Conservation (phyloP, 2,113 vertebrate genomes). For the Micromys minutus region DNA sequence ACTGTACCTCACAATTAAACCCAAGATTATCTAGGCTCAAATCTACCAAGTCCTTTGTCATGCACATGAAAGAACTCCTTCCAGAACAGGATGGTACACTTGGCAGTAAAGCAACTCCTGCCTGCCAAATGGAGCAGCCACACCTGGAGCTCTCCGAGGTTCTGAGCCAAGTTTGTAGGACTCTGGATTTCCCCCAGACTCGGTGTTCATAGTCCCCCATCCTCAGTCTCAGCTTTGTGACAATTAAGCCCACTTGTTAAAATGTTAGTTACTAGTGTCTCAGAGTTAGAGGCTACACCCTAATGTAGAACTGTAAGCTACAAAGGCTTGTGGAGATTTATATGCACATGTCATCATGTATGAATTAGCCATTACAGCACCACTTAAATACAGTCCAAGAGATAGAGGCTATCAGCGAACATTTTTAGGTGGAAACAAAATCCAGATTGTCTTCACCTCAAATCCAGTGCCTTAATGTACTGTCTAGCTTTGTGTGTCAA, state of each 20-base stretch:
- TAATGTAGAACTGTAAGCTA: background rate
- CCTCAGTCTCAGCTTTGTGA: background rate
- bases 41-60: constrained; percentile 8
- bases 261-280: background rate
- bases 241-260: background rate
- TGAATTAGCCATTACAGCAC: background rate
- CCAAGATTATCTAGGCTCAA: background rate
- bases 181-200: background rate
- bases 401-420: background rate
- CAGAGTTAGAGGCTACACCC: background rate
- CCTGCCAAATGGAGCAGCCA: background rate
- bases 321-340: background rate
- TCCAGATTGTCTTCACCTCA: constrained; percentile 33
- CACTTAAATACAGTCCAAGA: constrained; percentile 46
- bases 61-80: constrained; percentile 17
- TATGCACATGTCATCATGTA: background rate
- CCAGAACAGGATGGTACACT: background rate
- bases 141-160: constrained; percentile 72
- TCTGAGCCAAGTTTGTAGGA: constrained; percentile 58
- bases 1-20: background rate
- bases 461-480: background rate
- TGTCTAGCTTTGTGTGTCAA: too few species aligned
- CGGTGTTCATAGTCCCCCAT: background rate
- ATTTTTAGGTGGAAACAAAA: constrained; percentile 47
- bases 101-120: background rate